Conservation (phyloP, 64 coral and sea anemone species). For the Pachyseris speciosa region DNA sequence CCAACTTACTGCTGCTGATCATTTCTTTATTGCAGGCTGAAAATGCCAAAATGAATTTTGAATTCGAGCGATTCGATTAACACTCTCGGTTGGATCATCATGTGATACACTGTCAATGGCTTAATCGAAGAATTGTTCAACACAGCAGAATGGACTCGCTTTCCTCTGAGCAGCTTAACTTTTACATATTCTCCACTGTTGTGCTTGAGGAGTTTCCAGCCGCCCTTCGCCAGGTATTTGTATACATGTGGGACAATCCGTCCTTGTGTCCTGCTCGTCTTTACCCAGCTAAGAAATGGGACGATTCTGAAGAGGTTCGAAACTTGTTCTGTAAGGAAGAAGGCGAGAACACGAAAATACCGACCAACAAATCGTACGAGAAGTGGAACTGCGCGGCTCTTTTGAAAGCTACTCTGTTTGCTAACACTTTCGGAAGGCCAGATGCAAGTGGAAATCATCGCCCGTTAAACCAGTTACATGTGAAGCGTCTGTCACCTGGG, state of each 20-base stretch:
- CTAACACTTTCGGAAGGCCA: conserved; percentile 15
- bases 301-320: background rate
- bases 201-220: conserved; percentile 35
- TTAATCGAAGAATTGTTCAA: no score
- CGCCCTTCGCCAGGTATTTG: conserved; percentile 19
- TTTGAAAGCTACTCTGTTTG: conserved; percentile 23
- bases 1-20: no score
- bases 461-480: conserved; percentile 14
- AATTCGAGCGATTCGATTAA: no score
- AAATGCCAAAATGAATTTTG: no score
- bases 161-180: conserved; percentile 37
- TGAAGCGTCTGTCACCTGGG: background rate
- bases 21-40: no score
- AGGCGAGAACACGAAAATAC: conserved; percentile 5
- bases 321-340: conserved; percentile 10
- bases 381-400: conserved; percentile 47
- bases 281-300: conserved; percentile 2
- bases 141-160: background rate
- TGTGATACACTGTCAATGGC: no score
- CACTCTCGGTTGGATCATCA: no score
- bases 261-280: background rate
- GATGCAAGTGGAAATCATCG: background rate
- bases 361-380: background rate
- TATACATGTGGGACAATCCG: conserved; percentile 26
- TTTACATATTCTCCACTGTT: conserved; percentile 29